These are phyloP conservation scores for Brachyalestes nurse DNA, from an alignment of 2,797 vertebrate genomes.

Conservation along the genomic window DNA sequence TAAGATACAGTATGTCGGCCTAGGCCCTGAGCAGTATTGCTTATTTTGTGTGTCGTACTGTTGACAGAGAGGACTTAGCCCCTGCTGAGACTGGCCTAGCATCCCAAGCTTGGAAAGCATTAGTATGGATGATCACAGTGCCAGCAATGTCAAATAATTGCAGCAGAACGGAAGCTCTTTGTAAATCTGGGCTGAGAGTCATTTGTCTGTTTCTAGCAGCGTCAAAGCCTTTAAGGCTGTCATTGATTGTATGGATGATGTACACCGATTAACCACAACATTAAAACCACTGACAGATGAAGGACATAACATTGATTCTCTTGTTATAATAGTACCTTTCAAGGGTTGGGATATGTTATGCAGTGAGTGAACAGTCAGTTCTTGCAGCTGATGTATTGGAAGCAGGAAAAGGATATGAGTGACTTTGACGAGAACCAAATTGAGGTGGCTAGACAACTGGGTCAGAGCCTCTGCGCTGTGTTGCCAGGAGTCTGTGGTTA, in stretches of 20 bases:
- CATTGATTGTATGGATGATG: slow-evolving; percentile 35
- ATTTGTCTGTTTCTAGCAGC: slow-evolving; percentile 21
- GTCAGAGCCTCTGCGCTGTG: no score
- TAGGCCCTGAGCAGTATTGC: background rate
- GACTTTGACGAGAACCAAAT: no score
- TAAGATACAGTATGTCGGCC: background rate
- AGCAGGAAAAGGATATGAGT: no score
- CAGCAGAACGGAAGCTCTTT: slow-evolving; percentile 24
- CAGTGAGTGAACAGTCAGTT: no score
- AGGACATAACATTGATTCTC: no score
- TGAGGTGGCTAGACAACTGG: no score
- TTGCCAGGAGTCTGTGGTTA: no score
- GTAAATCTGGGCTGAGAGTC: slow-evolving; percentile 22
- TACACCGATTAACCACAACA: background rate
- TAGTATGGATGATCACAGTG: slow-evolving; percentile 42
- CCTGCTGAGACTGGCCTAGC: slow-evolving; percentile 18
- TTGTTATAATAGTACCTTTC: no score
- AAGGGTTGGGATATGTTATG: no score
- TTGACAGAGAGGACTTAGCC: slow-evolving; percentile 12
- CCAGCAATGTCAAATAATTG: slow-evolving; percentile 38
- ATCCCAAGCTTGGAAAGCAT: slow-evolving; percentile 33
- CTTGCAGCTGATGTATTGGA: no score
- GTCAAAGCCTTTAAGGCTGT: slow-evolving; percentile 33
- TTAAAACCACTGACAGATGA: no score
- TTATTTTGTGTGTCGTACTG: background rate